Evolutionary conservation across 2,797 vertebrate species (phyloP).

Genomic region (Chelon labrosus): DNA sequence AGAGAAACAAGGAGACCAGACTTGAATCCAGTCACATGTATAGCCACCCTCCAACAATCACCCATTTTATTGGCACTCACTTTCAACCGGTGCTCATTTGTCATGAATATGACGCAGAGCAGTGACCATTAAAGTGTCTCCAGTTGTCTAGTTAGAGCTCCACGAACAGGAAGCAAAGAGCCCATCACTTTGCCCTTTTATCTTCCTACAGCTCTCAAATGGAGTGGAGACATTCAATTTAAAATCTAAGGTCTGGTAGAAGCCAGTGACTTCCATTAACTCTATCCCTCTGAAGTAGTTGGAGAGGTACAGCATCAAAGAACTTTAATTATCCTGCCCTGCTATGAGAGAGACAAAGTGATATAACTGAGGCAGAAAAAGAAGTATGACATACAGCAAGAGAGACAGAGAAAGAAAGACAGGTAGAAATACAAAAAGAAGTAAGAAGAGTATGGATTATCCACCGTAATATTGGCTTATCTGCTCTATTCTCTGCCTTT

Average conservation of each 20-base stretch:
- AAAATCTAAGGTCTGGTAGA: slow-evolving; percentile 68
- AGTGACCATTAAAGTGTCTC: slow-evolving; percentile 61
- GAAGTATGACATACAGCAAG: slow-evolving; percentile 13
- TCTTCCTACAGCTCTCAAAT: slow-evolving; percentile 70
- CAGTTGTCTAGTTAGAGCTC: slow-evolving; percentile 63
- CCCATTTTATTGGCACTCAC: slow-evolving; percentile 43
- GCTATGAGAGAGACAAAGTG: slow-evolving; percentile 57
- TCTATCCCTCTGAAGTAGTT: slow-evolving; percentile 67
- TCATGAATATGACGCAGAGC: slow-evolving; percentile 56
- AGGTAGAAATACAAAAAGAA: slow-evolving; percentile 16
- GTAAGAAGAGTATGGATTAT: slow-evolving; percentile 46
- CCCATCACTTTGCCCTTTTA: slow-evolving; percentile 71
- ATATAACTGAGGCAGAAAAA: slow-evolving; percentile 31
- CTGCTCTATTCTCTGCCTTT: slow-evolving; percentile 55
- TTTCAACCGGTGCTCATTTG: slow-evolving; percentile 48
- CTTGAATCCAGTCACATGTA: background rate
- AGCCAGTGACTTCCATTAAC: slow-evolving; percentile 74
- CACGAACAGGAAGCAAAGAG: slow-evolving; percentile 65
- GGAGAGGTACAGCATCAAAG: slow-evolving; percentile 68
- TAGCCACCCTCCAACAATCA: slow-evolving; percentile 20
- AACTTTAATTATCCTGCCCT: slow-evolving; percentile 72
- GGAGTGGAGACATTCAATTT: slow-evolving; percentile 78
- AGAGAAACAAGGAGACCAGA: background rate
- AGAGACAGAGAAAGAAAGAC: slow-evolving; percentile 26
- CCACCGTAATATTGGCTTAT: slow-evolving; percentile 54